Conservation (phyloP, 2,888 invertebrate species). For the Autographa gamma region DNA sequence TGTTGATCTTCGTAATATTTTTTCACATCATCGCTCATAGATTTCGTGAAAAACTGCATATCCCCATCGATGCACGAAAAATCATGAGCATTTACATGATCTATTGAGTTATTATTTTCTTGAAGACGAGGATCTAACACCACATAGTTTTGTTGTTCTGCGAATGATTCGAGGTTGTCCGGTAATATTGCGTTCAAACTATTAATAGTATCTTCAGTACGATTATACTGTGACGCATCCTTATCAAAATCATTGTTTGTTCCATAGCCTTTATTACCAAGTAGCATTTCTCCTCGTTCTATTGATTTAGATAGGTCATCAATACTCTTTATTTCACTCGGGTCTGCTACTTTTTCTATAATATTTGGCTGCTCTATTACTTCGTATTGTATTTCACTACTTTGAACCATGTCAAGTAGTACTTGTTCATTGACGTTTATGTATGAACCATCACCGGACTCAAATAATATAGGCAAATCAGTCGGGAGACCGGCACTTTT, state of each 20-base stretch:
- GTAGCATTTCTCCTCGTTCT: constrained; percentile 82
- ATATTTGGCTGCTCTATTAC: constrained; percentile 87
- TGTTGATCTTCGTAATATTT: constrained; percentile 85
- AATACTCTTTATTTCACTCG: constrained; percentile 86
- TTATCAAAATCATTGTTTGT: constrained; percentile 71
- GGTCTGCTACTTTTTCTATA: constrained; percentile 85
- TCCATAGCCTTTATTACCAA: constrained; percentile 74
- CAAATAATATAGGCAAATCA: constrained; percentile 89
- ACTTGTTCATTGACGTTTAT: constrained; percentile 91
- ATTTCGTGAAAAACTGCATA: constrained; percentile 85
- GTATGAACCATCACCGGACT: constrained; percentile 90
- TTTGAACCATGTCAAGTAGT: constrained; percentile 87
- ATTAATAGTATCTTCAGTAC: constrained; percentile 79
- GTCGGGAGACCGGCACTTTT: constrained; percentile 85
- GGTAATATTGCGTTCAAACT: constrained; percentile 82
- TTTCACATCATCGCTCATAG: constrained; percentile 86
- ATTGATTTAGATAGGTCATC: constrained; percentile 86
- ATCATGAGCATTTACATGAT: constrained; percentile 76
- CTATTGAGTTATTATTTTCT: constrained; percentile 72
- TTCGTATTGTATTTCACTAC: constrained; percentile 87
- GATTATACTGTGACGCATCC: constrained; percentile 69
- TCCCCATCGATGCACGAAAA: constrained; percentile 85
- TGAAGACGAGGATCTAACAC: constrained; percentile 78
- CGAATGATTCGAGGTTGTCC: constrained; percentile 82
- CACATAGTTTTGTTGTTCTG: constrained; percentile 82